Evolutionary conservation across 2,797 vertebrate species (phyloP).

Genomic region (Podarcis siculus): DNA sequence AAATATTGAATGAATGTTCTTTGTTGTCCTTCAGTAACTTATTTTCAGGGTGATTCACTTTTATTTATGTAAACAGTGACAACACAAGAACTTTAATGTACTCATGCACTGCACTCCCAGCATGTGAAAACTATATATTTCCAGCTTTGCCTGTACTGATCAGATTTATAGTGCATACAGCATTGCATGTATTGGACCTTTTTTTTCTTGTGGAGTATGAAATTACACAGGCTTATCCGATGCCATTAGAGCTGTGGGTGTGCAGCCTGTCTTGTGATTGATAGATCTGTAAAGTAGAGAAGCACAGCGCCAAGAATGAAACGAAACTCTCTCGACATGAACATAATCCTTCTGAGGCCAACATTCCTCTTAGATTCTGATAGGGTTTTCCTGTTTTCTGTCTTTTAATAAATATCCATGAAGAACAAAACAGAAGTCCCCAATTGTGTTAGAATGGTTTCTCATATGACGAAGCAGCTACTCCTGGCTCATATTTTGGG

Average conservation of each 20-base stretch:
- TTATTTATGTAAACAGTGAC: not conserved
- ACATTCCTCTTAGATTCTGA: conserved; percentile 27
- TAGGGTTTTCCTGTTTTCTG: not conserved
- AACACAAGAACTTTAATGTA: not conserved
- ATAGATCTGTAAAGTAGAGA: conserved; percentile 6
- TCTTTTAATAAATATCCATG: conserved; percentile 40
- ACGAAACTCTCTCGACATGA: conserved; percentile 15
- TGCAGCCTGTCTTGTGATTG: not conserved
- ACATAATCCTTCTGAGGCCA: not conserved
- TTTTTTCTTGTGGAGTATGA: not conserved
- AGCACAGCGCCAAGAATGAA: conserved; percentile 12
- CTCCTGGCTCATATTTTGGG: not conserved
- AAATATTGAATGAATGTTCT: not conserved
- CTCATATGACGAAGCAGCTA: not conserved
- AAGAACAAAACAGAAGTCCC: conserved; percentile 13
- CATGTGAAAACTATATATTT: conserved; percentile 18
- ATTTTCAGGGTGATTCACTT: not conserved
- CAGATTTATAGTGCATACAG: not conserved
- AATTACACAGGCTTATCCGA: not conserved
- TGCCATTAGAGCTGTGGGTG: not conserved
- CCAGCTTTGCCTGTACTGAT: not conserved
- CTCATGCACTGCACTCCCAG: not conserved
- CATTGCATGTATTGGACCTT: fast-evolving
- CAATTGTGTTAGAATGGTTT: not conserved
- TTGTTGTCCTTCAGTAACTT: not conserved